phyloP scores from a whole-genome alignment of 1,140 invertebrate species.

The Bemisia tabaci region DNA sequence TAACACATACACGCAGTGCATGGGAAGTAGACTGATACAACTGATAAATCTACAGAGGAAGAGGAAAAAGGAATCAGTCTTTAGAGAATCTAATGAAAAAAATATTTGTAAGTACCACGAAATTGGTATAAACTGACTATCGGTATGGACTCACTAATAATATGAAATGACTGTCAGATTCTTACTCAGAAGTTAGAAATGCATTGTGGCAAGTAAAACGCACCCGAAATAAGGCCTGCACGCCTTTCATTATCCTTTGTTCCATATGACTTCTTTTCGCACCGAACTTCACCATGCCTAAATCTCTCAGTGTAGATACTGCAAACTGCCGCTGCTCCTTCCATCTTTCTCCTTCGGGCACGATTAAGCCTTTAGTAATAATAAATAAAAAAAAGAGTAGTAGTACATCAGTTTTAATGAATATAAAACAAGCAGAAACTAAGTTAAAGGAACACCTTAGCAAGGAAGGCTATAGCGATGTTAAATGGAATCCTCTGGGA shows the following conservation, averaged over 20 bases:
- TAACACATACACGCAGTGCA: no score
- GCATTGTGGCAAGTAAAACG: no score
- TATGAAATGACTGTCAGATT: no score
- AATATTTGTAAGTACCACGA: background rate
- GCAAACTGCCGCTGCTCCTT: constrained; percentile 65
- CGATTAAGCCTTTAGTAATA: constrained; percentile 53
- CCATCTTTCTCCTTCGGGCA: constrained; percentile 67
- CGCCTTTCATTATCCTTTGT: constrained; percentile 44
- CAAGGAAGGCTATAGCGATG: no score
- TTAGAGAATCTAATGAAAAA: background rate
- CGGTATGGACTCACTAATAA: no score
- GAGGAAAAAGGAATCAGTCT: constrained; percentile 1
- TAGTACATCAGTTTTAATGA: constrained; percentile 1
- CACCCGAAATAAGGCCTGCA: constrained; percentile 40
- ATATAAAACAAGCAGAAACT: background rate
- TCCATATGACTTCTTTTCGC: constrained; percentile 46
- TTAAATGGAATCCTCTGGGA: no score
- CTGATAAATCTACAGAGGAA: no score
- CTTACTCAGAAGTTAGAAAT: no score
- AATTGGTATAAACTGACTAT: constrained; percentile 33
- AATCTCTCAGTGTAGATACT: constrained; percentile 49
- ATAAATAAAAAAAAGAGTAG: constrained; percentile 7
- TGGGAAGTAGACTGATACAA: no score
- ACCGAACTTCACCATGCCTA: constrained; percentile 57
- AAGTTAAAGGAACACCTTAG: background rate